Percentiles rank a stretch among this genome's conserved stretches.
Evolutionary conservation across 2,888 invertebrate species (phyloP).

Genomic region (Rhagium mordax): DNA sequence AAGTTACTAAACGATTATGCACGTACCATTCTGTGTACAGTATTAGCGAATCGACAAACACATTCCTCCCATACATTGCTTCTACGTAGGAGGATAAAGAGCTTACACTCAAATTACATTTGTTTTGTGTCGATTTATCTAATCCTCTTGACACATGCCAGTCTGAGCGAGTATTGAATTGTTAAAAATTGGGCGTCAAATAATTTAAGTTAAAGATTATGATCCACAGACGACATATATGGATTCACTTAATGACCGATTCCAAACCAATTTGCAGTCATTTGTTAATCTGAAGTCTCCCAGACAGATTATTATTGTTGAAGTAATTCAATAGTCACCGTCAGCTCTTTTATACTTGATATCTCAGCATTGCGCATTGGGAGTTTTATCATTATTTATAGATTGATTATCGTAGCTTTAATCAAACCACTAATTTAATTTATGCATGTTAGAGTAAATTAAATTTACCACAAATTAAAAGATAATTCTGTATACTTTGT

Average conservation of each 20-base stretch:
- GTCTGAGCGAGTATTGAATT: neutral
- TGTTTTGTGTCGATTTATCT: conserved; percentile 2
- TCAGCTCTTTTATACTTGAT: neutral
- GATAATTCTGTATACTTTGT: too few relatives aligned
- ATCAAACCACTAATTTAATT: neutral
- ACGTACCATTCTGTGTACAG: neutral
- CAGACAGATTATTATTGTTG: conserved; percentile 8
- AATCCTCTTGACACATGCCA: neutral
- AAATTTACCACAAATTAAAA: too few relatives aligned
- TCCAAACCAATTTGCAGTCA: neutral
- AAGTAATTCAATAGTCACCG: neutral
- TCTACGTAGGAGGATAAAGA: neutral
- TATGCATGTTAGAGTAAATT: too few relatives aligned
- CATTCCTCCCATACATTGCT: neutral
- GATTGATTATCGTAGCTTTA: neutral
- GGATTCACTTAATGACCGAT: neutral
- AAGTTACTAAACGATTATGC: neutral
- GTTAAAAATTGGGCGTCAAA: neutral
- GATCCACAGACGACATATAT: neutral
- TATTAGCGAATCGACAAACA: neutral
- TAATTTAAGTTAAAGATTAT: neutral
- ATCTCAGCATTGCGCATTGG: neutral
- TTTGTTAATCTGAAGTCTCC: neutral
- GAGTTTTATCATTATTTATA: neutral
- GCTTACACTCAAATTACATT: conserved; percentile 7